Conservation (phyloP, 2,888 invertebrate genomes). For the Lapara coniferarum region DNA sequence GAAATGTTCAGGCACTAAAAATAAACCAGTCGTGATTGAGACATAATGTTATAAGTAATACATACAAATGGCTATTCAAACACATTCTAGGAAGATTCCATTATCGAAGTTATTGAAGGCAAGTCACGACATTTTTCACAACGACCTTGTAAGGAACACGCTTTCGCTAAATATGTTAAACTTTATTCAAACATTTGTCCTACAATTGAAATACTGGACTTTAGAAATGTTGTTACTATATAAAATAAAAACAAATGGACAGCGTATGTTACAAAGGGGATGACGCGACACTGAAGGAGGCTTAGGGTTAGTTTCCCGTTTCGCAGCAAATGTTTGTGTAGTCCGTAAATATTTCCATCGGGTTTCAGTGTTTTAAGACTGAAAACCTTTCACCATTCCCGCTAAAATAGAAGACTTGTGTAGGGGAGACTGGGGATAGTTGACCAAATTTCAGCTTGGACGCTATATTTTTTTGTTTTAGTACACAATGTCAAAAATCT, state of each 20-base stretch:
- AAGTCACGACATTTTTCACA: conserved; percentile 31
- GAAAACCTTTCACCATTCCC: no score
- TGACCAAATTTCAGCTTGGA: no score
- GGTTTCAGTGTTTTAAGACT: no score
- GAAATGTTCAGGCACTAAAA: not conserved
- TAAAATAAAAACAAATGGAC: not conserved
- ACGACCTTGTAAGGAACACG: conserved; percentile 66
- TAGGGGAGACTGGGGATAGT: no score
- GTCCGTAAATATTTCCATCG: no score
- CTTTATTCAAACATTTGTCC: conserved; percentile 21
- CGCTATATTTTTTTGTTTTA: no score
- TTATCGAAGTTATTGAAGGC: conserved; percentile 26
- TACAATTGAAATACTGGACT: not conserved
- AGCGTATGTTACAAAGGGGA: no score
- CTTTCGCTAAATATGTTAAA: conserved; percentile 66
- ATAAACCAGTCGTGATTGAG: conserved; percentile 5
- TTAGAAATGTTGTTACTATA: not conserved
- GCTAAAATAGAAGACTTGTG: no score
- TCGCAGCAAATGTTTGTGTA: no score
- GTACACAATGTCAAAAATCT: no score
- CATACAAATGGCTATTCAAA: conserved; percentile 20
- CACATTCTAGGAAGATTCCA: conserved; percentile 21
- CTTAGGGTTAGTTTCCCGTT: no score
- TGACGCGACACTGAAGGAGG: no score
- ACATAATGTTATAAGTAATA: not conserved